phyloP scores from a whole-genome alignment of 2,888 invertebrate genomes.

The Prosapia bicincta region DNA sequence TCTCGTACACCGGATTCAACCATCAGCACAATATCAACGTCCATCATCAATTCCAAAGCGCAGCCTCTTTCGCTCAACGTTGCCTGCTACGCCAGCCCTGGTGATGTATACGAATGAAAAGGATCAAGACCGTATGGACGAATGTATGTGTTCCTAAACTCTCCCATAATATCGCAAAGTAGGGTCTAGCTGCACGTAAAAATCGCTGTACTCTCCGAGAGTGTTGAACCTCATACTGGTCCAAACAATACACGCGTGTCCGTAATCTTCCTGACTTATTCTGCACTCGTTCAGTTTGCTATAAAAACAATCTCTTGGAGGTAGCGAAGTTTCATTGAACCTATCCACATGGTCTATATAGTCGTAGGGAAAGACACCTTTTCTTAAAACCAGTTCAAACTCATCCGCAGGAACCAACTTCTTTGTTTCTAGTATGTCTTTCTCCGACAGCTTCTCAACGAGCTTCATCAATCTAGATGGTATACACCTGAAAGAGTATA shows the following conservation, averaged over 20 bases:
- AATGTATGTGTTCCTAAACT: conserved; percentile 18
- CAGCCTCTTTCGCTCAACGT: conserved; percentile 16
- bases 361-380: conserved; percentile 33
- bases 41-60: conserved; percentile 22
- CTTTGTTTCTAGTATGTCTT: not conserved
- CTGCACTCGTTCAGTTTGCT: conserved; percentile 35
- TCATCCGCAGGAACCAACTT: not conserved
- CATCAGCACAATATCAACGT: conserved; percentile 22
- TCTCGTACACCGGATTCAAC: conserved; percentile 29
- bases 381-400: conserved; percentile 4
- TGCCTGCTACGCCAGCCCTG: conserved; percentile 11
- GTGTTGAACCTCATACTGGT: conserved; percentile 39
- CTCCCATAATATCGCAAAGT: conserved; percentile 27
- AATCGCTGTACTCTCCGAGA: conserved; percentile 41
- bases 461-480: not conserved
- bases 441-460: not conserved
- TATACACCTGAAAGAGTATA: not conserved
- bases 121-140: conserved; percentile 17
- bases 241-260: conserved; percentile 43
- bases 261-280: conserved; percentile 40
- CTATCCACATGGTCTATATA: conserved; percentile 29
- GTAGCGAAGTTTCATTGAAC: conserved; percentile 33
- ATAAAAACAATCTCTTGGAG: conserved; percentile 37
- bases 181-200: conserved; percentile 23
- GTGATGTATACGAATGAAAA: conserved; percentile 15